These are phyloP conservation scores for Trissolcus basalis DNA, from an alignment of 1,140 invertebrate species.

Conservation along the genomic window DNA sequence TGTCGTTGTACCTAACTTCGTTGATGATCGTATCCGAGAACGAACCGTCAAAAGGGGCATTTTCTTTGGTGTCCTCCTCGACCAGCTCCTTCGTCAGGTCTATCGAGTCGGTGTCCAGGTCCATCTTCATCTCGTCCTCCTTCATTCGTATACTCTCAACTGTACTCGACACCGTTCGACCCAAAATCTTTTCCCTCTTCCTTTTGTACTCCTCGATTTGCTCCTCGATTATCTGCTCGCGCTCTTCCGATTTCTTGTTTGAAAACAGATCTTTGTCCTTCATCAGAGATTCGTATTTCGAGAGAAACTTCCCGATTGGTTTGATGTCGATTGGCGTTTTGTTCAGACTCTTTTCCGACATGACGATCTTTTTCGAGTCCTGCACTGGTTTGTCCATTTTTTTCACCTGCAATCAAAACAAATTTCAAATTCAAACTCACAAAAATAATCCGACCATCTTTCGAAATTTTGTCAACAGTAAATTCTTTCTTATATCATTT, in stretches of 20 bases:
- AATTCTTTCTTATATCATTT: too few species aligned
- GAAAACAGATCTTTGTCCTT: conserved; percentile 64
- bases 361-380: conserved; percentile 62
- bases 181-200: conserved; percentile 71
- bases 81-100: conserved; percentile 16
- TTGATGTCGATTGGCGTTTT: conserved; percentile 62
- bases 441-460: too few species aligned
- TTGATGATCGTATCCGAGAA: conserved; percentile 16
- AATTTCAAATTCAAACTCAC: too few species aligned
- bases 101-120: conserved; percentile 23
- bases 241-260: conserved; percentile 61
- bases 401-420: conserved; percentile 58
- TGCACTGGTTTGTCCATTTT: conserved; percentile 70
- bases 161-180: conserved; percentile 36
- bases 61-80: conserved; percentile 29
- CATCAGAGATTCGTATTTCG: conserved; percentile 60
- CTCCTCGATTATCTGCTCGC: conserved; percentile 68
- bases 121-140: conserved; percentile 47
- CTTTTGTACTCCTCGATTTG: conserved; percentile 75
- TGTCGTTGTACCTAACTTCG: conserved; percentile 51
- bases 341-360: conserved; percentile 48
- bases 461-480: too few species aligned
- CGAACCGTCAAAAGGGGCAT: conserved; percentile 8
- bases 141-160: conserved; percentile 12
- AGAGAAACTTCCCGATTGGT: conserved; percentile 64